phyloP scores from a whole-genome alignment of 1,140 invertebrate genomes.

The Drosophila obscura region DNA sequence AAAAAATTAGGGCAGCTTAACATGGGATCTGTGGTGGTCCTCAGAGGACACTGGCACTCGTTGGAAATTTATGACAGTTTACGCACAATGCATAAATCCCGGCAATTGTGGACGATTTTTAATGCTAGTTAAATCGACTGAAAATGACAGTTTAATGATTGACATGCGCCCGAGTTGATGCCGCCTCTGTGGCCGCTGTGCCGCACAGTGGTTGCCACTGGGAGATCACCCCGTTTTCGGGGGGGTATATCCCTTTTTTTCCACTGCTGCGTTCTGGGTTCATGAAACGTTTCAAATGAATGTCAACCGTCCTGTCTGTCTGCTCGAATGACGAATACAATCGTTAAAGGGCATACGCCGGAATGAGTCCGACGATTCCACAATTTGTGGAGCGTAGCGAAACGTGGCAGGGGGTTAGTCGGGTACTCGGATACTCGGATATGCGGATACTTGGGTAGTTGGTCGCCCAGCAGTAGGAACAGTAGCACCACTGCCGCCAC shows the following conservation, averaged over 20 bases:
- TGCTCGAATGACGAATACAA: constrained; percentile 78
- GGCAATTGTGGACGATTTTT: constrained; percentile 80
- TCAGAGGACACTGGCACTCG: constrained; percentile 30
- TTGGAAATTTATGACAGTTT: constrained; percentile 77
- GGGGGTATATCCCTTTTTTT: constrained; percentile 31
- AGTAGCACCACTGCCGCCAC: too few relatives aligned
- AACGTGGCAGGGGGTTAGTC: constrained; percentile 35
- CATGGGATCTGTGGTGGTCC: background rate
- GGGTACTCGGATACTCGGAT: constrained; percentile 25
- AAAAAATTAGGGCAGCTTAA: constrained; percentile 79
- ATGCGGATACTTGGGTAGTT: constrained; percentile 49
- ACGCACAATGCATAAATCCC: constrained; percentile 76
- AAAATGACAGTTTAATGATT: constrained; percentile 83
- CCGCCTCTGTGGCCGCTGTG: constrained; percentile 1
- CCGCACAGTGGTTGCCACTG: constrained; percentile 52
- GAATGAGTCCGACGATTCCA: constrained; percentile 63
- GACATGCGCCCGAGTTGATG: constrained; percentile 66
- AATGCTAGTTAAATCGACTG: constrained; percentile 82
- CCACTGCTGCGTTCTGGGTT: constrained; percentile 18
- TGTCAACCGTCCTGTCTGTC: constrained; percentile 68
- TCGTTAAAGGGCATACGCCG: constrained; percentile 78
- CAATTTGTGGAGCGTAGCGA: constrained; percentile 68
- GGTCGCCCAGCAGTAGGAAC: constrained; percentile 9
- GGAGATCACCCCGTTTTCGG: constrained; percentile 24
- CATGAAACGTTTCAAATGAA: constrained; percentile 74